Evolutionary conservation across 2,888 invertebrate species (phyloP), one percentile per base, ranked within the genome.

Genomic region (Parelbella ahira): DNA sequence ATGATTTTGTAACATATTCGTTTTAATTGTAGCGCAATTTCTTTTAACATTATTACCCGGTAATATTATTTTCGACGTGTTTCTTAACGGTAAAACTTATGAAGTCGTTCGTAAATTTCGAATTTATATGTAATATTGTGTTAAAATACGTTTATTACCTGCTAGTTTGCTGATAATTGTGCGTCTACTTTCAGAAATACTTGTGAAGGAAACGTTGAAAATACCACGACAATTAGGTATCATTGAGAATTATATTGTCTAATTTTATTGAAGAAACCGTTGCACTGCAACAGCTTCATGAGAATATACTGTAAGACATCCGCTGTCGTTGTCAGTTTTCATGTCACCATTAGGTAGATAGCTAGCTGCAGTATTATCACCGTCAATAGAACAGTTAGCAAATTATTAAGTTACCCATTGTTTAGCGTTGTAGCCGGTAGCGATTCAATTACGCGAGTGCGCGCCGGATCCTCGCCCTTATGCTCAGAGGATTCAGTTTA

Each of bases 321-420:
- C 10, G 21, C 15, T n/a, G n/a, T n/a, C n/a, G n/a, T n/a, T n/a
- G n/a, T n/a, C n/a, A n/a, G n/a, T n/a, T n/a, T n/a, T 37, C 19
- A 39, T 42, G 23, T 39, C 34, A 39, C 25, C 25, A 39, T 53
- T 44, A 46, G 50, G 47, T 48, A 52, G 45, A 44, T 47, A 39
- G 43, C 42, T 45, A 37, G 47, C 43, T 41, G 38, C 38, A 50
- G 45, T 50, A 49, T 50, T 48, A 51, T 42, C 27, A 28, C 21
- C 43, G 43, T 45, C 44, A 51, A 54, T 56, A 53, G 54, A 55
- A 49, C 43, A 49, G 51, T 57, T 51, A 51, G 48, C 53, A 39
- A 47, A 46, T 48, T 46, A 50, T 47, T 50, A 46, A 49, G 47
- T 23, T 37, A 37, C 41, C 28, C 41, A 42, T 48, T 33, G 33